Conservation (phyloP, 2,797 vertebrate genomes). For the Triplophysa yarkandensis region DNA sequence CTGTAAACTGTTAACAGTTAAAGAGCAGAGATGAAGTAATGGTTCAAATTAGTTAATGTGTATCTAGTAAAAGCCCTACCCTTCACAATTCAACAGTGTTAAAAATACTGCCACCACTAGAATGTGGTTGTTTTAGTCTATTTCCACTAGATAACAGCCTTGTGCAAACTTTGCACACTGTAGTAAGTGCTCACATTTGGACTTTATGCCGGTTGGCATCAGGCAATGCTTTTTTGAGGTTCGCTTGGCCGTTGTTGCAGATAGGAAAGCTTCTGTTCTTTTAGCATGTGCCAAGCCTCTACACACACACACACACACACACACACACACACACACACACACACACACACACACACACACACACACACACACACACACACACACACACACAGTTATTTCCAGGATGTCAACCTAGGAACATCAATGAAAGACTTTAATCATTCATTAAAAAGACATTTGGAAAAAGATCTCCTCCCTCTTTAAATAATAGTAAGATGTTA, state of each 20-base stretch:
- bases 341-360: slow-evolving; percentile 28
- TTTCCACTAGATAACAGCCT: slow-evolving; percentile 17
- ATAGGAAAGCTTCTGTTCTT: slow-evolving; percentile 9
- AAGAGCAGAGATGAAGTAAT: neutral
- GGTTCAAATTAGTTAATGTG: slow-evolving; percentile 25
- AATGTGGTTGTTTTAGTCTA: slow-evolving; percentile 11
- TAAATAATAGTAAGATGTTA: too few species aligned
- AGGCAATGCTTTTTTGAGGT: slow-evolving; percentile 1
- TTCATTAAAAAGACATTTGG: neutral
- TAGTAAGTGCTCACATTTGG: slow-evolving; percentile 8
- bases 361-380: slow-evolving; percentile 22
- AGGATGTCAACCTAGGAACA: slow-evolving; percentile 22
- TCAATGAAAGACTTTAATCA: slow-evolving; percentile 27
- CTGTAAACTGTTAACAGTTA: neutral
- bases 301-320: slow-evolving; percentile 25
- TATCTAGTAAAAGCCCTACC: neutral
- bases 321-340: slow-evolving; percentile 21
- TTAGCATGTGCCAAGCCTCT: slow-evolving; percentile 6
- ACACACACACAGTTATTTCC: slow-evolving; percentile 26
- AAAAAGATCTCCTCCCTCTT: neutral
- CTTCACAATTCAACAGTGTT: neutral
- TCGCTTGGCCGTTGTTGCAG: slow-evolving; percentile 16
- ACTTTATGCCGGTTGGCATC: slow-evolving; percentile 27
- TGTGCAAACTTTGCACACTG: neutral
- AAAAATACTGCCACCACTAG: slow-evolving; percentile 2